Conservation (phyloP, 2,797 vertebrate genomes). For the Staurois parvus region DNA sequence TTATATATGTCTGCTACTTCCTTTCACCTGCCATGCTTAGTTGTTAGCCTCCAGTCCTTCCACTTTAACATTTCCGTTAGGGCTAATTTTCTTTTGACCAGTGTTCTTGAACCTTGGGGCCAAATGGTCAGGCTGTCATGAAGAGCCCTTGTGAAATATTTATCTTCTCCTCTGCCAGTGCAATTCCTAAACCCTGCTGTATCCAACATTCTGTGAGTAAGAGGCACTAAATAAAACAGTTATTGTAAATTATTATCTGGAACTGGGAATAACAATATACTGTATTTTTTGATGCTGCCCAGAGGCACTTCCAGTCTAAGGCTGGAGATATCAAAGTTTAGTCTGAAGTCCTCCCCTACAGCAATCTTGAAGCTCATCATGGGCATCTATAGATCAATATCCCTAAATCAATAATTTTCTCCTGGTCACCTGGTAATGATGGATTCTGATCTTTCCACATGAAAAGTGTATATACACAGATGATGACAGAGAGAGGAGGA, state of each 20-base stretch:
- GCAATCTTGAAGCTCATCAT: neutral
- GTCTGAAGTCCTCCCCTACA: neutral
- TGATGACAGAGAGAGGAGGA: neutral
- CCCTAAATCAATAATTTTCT: slow-evolving; percentile 12
- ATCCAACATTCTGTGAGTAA: neutral
- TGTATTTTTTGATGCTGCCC: slow-evolving; percentile 1
- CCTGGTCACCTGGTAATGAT: slow-evolving; percentile 6
- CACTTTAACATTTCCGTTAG: no score
- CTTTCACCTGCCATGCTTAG: no score
- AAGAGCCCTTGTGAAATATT: no score
- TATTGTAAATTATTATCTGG: slow-evolving; percentile 20
- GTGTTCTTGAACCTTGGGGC: no score
- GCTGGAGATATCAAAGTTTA: neutral
- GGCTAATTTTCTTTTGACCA: no score
- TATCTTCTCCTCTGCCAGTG: no score
- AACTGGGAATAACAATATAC: neutral
- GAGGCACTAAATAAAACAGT: slow-evolving; percentile 14
- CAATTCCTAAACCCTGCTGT: no score
- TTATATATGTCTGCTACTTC: no score
- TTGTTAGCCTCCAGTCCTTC: no score
- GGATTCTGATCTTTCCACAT: neutral
- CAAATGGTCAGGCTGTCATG: no score
- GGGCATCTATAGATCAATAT: slow-evolving; percentile 29
- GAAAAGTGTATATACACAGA: neutral
- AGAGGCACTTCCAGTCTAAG: slow-evolving; percentile 12